Conservation (phyloP, 2,113 vertebrate species). For the Syngnathus scovelli region DNA sequence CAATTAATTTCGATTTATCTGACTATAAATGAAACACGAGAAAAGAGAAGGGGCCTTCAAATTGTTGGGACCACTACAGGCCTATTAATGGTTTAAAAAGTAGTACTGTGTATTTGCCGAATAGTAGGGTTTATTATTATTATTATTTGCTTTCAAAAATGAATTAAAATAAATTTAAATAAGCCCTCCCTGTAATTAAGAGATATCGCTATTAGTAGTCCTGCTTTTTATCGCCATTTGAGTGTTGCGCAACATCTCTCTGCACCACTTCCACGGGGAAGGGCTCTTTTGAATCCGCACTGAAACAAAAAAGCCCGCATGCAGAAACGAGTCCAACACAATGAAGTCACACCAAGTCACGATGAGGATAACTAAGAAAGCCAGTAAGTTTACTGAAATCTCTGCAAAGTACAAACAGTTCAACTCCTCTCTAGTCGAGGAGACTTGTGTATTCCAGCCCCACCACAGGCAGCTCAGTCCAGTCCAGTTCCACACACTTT, state of each 20-base stretch:
- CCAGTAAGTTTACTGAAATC: conserved; percentile 99
- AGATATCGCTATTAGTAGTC: neutral
- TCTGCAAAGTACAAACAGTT: conserved; percentile 98
- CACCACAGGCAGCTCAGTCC: conserved; percentile 98
- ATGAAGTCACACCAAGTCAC: conserved; percentile 86
- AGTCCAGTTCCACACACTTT: conserved; percentile 96
- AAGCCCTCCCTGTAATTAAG: neutral
- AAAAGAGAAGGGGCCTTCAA: neutral
- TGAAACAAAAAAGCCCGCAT: conserved; percentile 13
- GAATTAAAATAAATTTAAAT: neutral
- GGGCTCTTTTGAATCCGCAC: neutral
- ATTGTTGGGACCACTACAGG: neutral
- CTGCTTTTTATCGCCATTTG: neutral
- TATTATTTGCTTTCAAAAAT: neutral
- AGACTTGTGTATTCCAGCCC: conserved; percentile 78
- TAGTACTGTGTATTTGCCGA: too few relatives aligned
- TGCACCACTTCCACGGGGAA: neutral
- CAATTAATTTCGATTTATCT: neutral
- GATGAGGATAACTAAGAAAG: conserved; percentile 91
- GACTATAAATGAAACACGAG: neutral
- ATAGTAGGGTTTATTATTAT: neutral
- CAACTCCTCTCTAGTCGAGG: conserved; percentile 87
- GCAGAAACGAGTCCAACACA: conserved; percentile 62
- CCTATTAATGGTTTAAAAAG: neutral
- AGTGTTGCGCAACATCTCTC: neutral